These are phyloP conservation scores for Propithecus coquereli DNA, from an alignment of 2,113 vertebrate genomes.

Conservation along the genomic window DNA sequence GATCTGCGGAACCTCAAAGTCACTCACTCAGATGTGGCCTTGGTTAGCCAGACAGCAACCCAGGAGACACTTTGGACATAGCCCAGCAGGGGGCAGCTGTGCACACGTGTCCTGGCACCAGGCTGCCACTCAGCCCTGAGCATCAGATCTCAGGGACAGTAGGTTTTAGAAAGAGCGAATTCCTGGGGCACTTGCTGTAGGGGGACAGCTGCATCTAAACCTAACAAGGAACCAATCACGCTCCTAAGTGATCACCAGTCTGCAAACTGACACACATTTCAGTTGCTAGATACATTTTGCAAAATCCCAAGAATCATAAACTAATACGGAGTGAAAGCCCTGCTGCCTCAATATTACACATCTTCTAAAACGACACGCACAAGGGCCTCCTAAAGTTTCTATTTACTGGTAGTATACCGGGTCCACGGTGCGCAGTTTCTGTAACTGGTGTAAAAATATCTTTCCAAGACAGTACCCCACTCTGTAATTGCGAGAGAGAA, in stretches of 20 bases:
- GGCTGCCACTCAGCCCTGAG: neutral
- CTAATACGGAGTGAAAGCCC: neutral
- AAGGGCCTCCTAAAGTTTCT: constrained; percentile 7
- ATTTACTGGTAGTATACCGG: neutral
- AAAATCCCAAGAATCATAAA: constrained; percentile 40
- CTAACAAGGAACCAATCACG: neutral
- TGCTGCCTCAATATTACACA: neutral
- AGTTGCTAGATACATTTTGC: neutral
- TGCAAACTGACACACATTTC: neutral
- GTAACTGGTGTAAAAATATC: neutral
- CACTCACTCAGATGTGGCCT: neutral
- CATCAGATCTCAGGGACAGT: neutral
- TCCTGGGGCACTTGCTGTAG: neutral
- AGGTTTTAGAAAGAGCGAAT: neutral
- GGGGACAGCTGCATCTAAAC: neutral
- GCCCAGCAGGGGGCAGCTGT: constrained; percentile 42
- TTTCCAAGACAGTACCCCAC: neutral
- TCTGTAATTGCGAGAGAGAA: neutral
- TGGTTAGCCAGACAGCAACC: neutral
- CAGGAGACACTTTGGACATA: neutral
- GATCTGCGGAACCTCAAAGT: neutral
- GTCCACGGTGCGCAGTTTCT: neutral
- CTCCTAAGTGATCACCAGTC: neutral
- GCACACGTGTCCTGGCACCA: neutral
- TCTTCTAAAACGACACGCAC: neutral